A percentile compares a stretch with the other conserved stretches of the same genome.
phyloP scores from a whole-genome alignment of 2,113 vertebrate genomes.

The Ptyas mucosa region DNA sequence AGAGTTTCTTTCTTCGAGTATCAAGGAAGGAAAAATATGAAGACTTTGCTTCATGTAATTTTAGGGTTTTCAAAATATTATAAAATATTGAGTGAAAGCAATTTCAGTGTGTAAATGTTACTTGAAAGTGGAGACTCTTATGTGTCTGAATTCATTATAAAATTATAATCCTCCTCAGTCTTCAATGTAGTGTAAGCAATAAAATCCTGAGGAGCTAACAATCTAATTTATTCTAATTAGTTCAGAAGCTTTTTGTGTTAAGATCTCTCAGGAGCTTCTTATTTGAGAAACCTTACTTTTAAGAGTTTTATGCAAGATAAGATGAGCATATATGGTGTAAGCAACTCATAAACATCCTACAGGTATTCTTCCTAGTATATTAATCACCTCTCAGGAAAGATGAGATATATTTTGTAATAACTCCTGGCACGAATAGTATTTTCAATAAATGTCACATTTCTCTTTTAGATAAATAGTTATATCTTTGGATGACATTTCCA shows the following conservation, averaged over 20 bases:
- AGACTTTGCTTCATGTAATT: background rate
- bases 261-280: background rate
- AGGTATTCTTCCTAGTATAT: background rate
- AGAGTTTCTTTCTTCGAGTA: background rate
- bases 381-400: background rate
- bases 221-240: background rate
- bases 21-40: background rate
- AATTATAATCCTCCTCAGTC: background rate
- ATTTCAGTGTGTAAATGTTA: background rate
- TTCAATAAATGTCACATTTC: conserved; percentile 5
- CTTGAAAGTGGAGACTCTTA: background rate
- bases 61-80: background rate
- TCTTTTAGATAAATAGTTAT: background rate
- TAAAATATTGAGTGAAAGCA: background rate
- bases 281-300: background rate
- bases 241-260: background rate
- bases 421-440: background rate
- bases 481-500: background rate
- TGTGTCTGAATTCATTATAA: background rate
- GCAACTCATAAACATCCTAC: background rate
- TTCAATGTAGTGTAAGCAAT: background rate
- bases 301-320: background rate
- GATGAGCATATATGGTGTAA: background rate
- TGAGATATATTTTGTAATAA: background rate
- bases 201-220: background rate